A percentile compares a stretch with the other conserved stretches of the same genome.
These are phyloP conservation scores for Varanus komodoensis DNA, from an alignment of 2,113 vertebrate species.

Conservation along the genomic window DNA sequence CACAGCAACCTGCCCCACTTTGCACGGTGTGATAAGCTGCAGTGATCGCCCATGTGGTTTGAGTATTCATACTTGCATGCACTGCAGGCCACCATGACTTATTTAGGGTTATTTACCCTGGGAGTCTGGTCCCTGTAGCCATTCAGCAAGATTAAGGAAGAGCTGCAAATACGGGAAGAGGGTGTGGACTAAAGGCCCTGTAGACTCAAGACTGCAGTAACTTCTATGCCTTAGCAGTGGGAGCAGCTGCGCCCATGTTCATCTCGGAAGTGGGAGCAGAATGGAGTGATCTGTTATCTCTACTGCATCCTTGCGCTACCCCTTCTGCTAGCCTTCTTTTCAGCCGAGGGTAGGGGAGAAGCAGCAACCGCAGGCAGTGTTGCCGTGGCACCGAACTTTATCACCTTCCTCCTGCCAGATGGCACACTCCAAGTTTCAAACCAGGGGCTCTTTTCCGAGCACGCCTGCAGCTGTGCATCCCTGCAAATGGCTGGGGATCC, in stretches of 20 bases:
- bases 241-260: neutral
- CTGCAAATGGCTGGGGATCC: neutral
- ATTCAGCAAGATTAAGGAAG: neutral
- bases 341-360: neutral
- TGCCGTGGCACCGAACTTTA: conserved; percentile 20
- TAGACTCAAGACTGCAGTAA: neutral
- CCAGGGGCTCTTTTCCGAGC: neutral
- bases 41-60: too few relatives aligned
- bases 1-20: too few relatives aligned
- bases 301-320: neutral
- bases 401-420: conserved; percentile 17
- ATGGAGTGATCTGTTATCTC: neutral
- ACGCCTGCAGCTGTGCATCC: neutral
- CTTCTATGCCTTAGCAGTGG: neutral
- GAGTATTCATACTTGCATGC: too few relatives aligned
- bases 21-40: too few relatives aligned
- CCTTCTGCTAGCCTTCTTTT: neutral
- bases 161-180: neutral
- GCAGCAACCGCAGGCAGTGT: neutral
- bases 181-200: neutral
- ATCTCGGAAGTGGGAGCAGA: neutral
- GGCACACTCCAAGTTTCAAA: neutral
- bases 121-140: too few relatives aligned
- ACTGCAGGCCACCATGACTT: too few relatives aligned
- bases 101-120: too few relatives aligned